phyloP scores from a whole-genome alignment of 2,797 vertebrate species.

The Hippopotamyrus pictus region DNA sequence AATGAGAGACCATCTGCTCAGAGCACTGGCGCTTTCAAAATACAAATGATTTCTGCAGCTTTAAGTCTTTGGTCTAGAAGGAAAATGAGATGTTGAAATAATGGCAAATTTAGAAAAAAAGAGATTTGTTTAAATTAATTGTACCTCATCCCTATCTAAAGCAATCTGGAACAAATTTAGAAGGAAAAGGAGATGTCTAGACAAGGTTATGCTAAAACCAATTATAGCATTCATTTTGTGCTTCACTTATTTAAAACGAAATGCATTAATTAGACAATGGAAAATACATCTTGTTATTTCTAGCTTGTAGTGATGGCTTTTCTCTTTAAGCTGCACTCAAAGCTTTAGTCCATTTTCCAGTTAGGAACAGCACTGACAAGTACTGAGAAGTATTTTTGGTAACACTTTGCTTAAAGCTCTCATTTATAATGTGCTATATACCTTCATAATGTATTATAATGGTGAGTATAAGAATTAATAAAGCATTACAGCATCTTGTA shows the following conservation, averaged over 20 bases:
- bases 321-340: constrained; percentile 27
- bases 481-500: neutral
- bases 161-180: constrained; percentile 6
- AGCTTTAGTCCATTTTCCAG: neutral
- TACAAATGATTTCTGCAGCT: neutral
- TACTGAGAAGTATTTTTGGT: neutral
- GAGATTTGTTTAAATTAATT: constrained; percentile 12
- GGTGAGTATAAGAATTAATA: neutral
- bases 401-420: neutral
- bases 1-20: neutral
- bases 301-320: constrained; percentile 35
- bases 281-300: constrained; percentile 44
- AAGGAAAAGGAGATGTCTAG: constrained; percentile 23
- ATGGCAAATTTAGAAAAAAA: neutral
- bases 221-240: constrained; percentile 42
- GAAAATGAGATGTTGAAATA: constrained; percentile 16
- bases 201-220: constrained; percentile 36
- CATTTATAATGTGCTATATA: neutral
- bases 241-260: constrained; percentile 42
- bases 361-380: neutral
- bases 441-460: neutral
- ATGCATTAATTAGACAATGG: constrained; percentile 41
- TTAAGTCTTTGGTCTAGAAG: neutral
- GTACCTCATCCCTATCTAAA: constrained; percentile 1
- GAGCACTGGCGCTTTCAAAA: neutral